Evolutionary conservation across 2,888 invertebrate genomes (phyloP), one percentile per base, ranked within the genome.

Genomic region (Tachina lurida): DNA sequence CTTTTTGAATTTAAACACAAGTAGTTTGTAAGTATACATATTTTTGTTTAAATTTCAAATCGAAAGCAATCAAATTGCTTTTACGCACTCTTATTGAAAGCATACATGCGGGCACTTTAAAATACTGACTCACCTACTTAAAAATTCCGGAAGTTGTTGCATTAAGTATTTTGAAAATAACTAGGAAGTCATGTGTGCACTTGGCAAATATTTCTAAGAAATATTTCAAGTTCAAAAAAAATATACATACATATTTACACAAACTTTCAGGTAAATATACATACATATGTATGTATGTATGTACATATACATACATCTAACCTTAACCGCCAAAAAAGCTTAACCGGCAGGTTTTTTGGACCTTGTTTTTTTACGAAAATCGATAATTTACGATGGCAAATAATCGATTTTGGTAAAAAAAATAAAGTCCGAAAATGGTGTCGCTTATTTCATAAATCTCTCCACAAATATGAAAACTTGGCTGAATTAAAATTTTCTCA

Each of bases 61-160:
- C 9, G 15, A 56, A 68, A 54, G 17, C 70, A 15, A 60, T 68
- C 19, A 54, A 22, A 41, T 58, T 52, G 19, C 7, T 19, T 75
- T 43, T 71, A 58, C 68, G 67, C 75, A 82, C 54, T 47, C n/a
- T 54, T 63, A 47, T n/a, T 68, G 39, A 45, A 39, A 70, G 15
- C 62, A 43, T 45, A 56, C 62, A 54, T 49, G 60, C 54, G 54
- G 70, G 58, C 43, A 22, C 58, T 41, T 65, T n/a, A 49, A 60
- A 13, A 15, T 65, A 52, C 62, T 84, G 22, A 77, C 22, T 60
- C 19, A 41, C 41, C 68, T 52, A 60, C 47, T 77, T 45, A 10
- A 67, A 43, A 79, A 22, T 79, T 75, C 68, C 78, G 79, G 78
- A 84, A 79, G 49, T 79, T 15, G 4, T 63, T 52, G 47, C n/a